Evolutionary conservation across 2,888 invertebrate genomes (phyloP), one percentile per base, ranked within the genome.

Genomic region (Seira ritae): DNA sequence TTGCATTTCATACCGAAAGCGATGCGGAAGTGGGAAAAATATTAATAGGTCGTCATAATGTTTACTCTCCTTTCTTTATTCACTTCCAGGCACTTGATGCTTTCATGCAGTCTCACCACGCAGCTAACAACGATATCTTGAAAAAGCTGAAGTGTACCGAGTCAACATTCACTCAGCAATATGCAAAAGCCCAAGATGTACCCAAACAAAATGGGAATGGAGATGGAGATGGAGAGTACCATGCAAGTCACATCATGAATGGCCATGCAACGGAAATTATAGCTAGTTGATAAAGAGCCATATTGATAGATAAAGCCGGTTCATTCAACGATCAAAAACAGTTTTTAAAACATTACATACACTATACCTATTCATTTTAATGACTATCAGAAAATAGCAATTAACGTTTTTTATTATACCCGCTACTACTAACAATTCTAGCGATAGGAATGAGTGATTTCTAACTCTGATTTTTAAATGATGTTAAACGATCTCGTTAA

Each of bases 81-180:
- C 31, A 4, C 50, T 89, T 91, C 75, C 91, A 94, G 94, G 90
- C 93, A 84, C 90, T 94, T 88, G 93, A 93, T 88, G 93, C 93
- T 87, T 94, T 93, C 90, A 91, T 92, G 87, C 91, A 91, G 84
- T 93, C 93, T 0, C 92, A 92, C 68, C 90, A 90, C 79, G 93
- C 93, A 66, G 91, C 91, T 87, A 90, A 90, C 68, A 92, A 92
- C 89, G 92, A 92, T 66, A 89, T 93, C 88, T 91, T 93, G 68
- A 78, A 77, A 37, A 73, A 85, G 67, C 72, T 87, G 19, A 82
- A 82, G 22, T 24, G 72, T 37, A 82, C 76, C 10, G 17, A 71
- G 8, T 17, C 72, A 19, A 72, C 76, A 17, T 71, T 71, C n/a
- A 23, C 62, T 10, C 17, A 68, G 37, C 70, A 50, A 65, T 69